Evolutionary conservation across 1,140 invertebrate species (phyloP).

Genomic region (Lepidurus packardi): DNA sequence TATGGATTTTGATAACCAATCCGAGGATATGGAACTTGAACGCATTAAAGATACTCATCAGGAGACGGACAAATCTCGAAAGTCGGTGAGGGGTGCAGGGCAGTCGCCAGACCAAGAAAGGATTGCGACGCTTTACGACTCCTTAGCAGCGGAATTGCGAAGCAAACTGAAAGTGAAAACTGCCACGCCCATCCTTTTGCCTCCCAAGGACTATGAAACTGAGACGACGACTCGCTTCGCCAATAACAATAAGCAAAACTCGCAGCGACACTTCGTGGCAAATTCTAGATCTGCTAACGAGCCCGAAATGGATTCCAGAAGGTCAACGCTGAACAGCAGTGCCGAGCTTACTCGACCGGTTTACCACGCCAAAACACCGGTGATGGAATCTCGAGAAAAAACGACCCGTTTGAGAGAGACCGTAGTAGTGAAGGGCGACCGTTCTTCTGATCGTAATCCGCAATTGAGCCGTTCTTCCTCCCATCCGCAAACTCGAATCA

Average conservation of each 20-base stretch:
- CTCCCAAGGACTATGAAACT: constrained; percentile 84
- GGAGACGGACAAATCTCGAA: constrained; percentile 32
- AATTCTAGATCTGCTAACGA: constrained; percentile 3
- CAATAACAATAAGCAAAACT: constrained; percentile 36
- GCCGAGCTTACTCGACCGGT: neutral
- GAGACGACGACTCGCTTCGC: constrained; percentile 38
- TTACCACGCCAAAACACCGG: neutral
- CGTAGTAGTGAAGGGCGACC: neutral
- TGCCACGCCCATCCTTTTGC: constrained; percentile 67
- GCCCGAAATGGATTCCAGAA: neutral
- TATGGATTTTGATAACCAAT: neutral
- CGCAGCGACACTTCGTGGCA: neutral
- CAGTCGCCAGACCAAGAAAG: constrained; percentile 42
- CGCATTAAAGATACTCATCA: neutral
- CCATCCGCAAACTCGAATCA: neutral
- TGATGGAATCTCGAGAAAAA: neutral
- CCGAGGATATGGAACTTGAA: neutral
- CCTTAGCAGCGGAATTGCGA: constrained; percentile 80
- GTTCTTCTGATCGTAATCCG: constrained; percentile 33
- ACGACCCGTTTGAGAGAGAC: neutral
- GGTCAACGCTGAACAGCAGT: neutral
- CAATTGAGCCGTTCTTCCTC: constrained; percentile 16
- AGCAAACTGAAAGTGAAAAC: constrained; percentile 61
- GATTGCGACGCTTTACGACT: constrained; percentile 76
- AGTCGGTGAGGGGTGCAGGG: constrained; percentile 40